Evolutionary conservation across 2,888 invertebrate genomes (phyloP).

Genomic region (Chrysina gloriosa): DNA sequence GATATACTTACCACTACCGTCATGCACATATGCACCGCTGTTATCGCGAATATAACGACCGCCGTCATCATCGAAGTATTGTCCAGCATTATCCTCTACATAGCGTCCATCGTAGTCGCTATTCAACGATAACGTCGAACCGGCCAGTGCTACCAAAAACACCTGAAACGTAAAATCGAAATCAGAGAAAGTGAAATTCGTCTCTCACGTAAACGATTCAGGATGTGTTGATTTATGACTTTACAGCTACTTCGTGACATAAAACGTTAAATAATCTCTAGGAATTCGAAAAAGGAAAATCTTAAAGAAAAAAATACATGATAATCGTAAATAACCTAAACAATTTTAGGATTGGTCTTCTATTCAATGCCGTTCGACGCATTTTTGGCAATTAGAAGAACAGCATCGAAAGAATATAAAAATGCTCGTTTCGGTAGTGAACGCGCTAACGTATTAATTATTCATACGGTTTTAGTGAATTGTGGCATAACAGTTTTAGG

Average conservation of each 20-base stretch:
- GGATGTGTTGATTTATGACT: constrained; percentile 21
- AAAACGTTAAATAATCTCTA: constrained; percentile 22
- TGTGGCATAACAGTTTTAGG: neutral
- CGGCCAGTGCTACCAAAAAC: constrained; percentile 9
- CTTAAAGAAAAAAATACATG: neutral
- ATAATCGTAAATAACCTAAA: constrained; percentile 14
- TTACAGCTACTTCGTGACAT: neutral
- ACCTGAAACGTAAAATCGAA: constrained; percentile 7
- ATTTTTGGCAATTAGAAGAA: neutral
- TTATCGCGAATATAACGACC: constrained; percentile 47
- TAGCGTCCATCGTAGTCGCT: constrained; percentile 47
- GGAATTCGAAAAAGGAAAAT: neutral
- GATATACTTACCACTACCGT: constrained; percentile 49
- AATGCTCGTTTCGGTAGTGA: neutral
- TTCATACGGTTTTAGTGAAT: constrained; percentile 13
- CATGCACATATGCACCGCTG: constrained; percentile 59
- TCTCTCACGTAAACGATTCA: constrained; percentile 2
- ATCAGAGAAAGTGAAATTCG: constrained; percentile 13
- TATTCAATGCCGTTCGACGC: constrained; percentile 10
- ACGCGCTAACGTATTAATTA: constrained; percentile 24
- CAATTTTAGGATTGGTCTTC: constrained; percentile 23
- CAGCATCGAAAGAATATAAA: neutral
- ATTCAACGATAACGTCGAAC: neutral
- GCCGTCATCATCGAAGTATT: constrained; percentile 50
- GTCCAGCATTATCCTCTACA: constrained; percentile 48